Percentiles rank a stretch among this genome's conserved stretches.
phyloP scores from a whole-genome alignment of 2,888 invertebrate genomes.

The Trichopoda pennipes region DNA sequence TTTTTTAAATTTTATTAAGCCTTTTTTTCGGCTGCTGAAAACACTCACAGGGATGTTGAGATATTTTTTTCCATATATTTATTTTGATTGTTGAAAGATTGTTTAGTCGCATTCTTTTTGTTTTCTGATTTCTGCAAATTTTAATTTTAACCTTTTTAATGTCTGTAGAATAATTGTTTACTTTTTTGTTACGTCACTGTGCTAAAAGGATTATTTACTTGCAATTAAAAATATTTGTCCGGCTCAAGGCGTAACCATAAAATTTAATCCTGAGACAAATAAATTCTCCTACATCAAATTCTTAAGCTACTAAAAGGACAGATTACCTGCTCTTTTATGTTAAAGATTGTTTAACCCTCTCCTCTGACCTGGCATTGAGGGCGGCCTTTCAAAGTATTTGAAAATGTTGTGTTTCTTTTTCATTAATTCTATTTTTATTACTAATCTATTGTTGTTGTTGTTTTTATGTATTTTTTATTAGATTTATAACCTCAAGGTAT shows the following conservation, averaged over 20 bases:
- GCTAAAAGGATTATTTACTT: slow-evolving; percentile 15
- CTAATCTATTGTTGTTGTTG: neutral
- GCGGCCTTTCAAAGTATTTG: neutral
- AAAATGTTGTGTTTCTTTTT: too few species aligned
- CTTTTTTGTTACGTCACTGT: neutral
- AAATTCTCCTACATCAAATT: neutral
- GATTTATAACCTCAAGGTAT: too few species aligned
- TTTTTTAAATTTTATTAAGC: slow-evolving; percentile 7
- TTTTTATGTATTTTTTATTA: neutral
- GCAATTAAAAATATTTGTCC: slow-evolving; percentile 71
- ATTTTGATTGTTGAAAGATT: neutral
- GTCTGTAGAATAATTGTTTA: neutral
- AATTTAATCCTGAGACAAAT: neutral
- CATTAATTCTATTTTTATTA: too few species aligned
- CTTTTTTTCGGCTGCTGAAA: neutral
- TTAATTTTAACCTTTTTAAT: neutral
- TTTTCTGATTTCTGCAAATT: neutral
- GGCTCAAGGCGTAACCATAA: slow-evolving; percentile 34
- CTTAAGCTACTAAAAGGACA: neutral
- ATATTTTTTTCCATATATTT: neutral
- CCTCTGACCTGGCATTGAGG: too few species aligned
- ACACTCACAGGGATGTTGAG: neutral
- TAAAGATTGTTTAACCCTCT: too few species aligned
- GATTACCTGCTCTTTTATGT: neutral
- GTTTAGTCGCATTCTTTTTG: neutral